Base-by-base conservation (phyloP, 2,797 vertebrate genomes). In the Rhinichthys osculus region DNA sequence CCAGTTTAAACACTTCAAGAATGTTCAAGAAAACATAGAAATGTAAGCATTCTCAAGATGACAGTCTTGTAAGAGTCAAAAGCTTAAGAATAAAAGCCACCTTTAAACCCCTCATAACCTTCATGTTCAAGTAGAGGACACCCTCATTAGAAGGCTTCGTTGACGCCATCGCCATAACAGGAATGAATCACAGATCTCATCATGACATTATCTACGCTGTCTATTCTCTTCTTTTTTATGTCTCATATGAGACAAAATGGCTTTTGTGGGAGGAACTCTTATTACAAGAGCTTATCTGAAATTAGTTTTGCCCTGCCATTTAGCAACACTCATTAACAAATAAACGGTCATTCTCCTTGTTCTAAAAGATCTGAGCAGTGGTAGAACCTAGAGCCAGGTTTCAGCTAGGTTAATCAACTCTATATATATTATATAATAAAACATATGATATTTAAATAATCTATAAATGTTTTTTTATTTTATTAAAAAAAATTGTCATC, bases 81-180 rank as follows among this genome's bases (percentile, higher is more conserved):
- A 16, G 17, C 73, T 57, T 9, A 57, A 69, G 44, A 69, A 38
- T 47, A 38, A 74, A 44, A 5, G 33, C 21, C 59, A 54, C 64
- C 70, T 76, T 82, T 44, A 83, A 67, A 83, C 72, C 85, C 62
- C 14, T 33, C 42, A 42, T 16, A 14, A 42, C 54, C 64, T 79
- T 78, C 27, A 54, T 81, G 80, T 85, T 87, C 59, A 71, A 62
- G 86, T 35, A 80, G 89, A 88, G 87, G 82, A 86, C 72, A 81
- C 35, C 44, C 77, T 83, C 54, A 82, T 86, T 88, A 85, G 33
- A 71, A 47, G 62, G 23, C 42, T 47, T 44, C 9, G 59, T 44
- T 81, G 88, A 82, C n/a, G 52, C 38, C 72, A 76, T 70, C 21
- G 44, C 44, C 23, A 85, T n/a, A 85, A 71, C 52, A 71, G 30